These are phyloP conservation scores for Lepilemur ruficaudatus DNA, from an alignment of 2,797 vertebrate species.

Conservation along the genomic window DNA sequence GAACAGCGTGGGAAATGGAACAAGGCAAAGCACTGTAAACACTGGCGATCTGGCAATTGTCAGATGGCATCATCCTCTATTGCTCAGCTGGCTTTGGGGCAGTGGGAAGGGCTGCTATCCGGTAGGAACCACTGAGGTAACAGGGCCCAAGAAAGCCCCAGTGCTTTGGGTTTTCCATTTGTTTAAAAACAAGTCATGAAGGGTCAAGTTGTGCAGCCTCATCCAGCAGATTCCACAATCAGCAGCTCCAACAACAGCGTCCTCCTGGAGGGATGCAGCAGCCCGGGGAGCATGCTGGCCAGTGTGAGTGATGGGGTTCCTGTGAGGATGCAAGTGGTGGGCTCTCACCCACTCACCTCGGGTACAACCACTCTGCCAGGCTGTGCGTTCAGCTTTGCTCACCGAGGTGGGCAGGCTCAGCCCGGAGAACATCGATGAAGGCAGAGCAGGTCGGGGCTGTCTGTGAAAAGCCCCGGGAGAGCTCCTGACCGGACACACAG, in stretches of 20 bases:
- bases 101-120: background rate
- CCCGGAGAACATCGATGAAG: background rate
- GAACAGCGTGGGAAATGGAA: background rate
- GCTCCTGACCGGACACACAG: background rate
- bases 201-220: background rate
- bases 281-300: no score
- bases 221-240: background rate
- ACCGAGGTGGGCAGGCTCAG: background rate
- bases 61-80: background rate
- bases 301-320: no score
- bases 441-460: background rate
- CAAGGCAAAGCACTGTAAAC: background rate
- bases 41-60: no score
- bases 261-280: no score
- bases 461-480: background rate
- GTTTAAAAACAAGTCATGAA: background rate
- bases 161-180: background rate
- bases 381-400: background rate
- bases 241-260: background rate
- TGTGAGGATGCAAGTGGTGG: accelerated
- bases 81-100: no score
- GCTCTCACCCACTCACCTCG: background rate
- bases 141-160: background rate
- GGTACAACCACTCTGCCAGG: background rate
- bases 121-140: background rate